Base-by-base conservation (phyloP, 2,113 vertebrate genomes). In the Gallinago undulata region DNA sequence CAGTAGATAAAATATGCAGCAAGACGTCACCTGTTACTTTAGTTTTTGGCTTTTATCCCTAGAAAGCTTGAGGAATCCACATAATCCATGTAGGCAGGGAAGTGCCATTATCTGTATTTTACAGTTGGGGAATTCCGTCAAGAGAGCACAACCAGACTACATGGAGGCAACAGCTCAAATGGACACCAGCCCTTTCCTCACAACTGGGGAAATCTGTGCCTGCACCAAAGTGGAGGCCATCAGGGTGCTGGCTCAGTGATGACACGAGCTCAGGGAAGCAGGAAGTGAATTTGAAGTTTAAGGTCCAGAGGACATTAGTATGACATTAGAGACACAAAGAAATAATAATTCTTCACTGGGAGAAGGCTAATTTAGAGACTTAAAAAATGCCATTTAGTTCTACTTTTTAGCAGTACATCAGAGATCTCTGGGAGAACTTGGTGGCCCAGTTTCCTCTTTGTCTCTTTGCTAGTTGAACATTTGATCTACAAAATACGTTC, bases 1-100 rank as follows among this genome's bases (percentile, higher is more conserved):
- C 93, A 88, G 78, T 45, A 88, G 92, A 91, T 95, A 91, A 94
- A 97, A 95, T 90, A 95, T 92, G 82, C 72, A 96, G 45, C 33
- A 91, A 82, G 82, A 63, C 37, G 39, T 89, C 69, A 91, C 86
- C 56, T 92, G 73, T 87, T 95, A 80, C 28, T 59, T 83, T 87
- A 67, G 48, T 62, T 90, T 93, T 78, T 93, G 84, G 87, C 82
- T 96, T 94, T 83, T 96, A 85, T 90, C 62, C 75, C 74, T 83
- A 69, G 85, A 85, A 94, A 88, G 91, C 87, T 64, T 91, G 67
- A 88, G 37, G 59, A 85, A 88, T 93, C 37, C n/a, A 83, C 55
- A 59, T 63, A 87, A 92, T 66, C 83, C 16, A 4, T 50, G 55
- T 62, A 90, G 72, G 59, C 76, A 90, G 56, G 31, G 31, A 89